Percentiles rank a stretch among this genome's conserved stretches.
Conservation (phyloP, 2,113 vertebrate genomes). For the Microcebus griseorufus region DNA sequence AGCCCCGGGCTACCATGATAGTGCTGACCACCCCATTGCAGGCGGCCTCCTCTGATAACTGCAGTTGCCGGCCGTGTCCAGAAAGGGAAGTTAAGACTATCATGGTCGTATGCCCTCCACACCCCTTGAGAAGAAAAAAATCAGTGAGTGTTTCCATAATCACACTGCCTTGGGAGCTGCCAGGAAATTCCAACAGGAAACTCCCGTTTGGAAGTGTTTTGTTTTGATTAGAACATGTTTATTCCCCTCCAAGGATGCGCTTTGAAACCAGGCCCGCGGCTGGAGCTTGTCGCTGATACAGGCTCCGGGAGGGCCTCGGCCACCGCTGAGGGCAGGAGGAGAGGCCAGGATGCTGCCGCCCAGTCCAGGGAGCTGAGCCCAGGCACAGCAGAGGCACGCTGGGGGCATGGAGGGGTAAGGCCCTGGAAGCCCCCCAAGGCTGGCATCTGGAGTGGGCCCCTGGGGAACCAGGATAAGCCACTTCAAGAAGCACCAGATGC, state of each 20-base stretch:
- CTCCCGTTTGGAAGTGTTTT: conserved; percentile 68
- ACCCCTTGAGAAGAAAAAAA: background rate
- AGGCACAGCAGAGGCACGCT: too few species aligned
- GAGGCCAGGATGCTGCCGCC: background rate
- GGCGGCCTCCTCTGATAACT: background rate
- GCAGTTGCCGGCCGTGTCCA: background rate
- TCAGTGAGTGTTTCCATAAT: conserved; percentile 57
- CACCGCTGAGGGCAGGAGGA: background rate
- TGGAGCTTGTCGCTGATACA: background rate
- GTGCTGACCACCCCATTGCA: too few species aligned
- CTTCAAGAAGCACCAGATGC: conserved; percentile 19
- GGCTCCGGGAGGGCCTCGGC: background rate
- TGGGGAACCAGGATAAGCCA: background rate
- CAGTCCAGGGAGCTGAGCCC: background rate
- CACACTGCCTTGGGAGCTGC: conserved; percentile 62
- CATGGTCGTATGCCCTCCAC: background rate
- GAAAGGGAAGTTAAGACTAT: background rate
- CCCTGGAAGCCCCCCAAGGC: background rate
- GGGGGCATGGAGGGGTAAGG: accelerated
- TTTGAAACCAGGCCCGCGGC: background rate
- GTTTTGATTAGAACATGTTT: conserved; percentile 72
- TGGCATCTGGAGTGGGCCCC: background rate
- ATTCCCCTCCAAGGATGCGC: conserved; percentile 59
- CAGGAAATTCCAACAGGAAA: conserved; percentile 74
- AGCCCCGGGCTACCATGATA: background rate